Evolutionary conservation across 1,140 invertebrate species (phyloP).

Genomic region (Drosophila tani): DNA sequence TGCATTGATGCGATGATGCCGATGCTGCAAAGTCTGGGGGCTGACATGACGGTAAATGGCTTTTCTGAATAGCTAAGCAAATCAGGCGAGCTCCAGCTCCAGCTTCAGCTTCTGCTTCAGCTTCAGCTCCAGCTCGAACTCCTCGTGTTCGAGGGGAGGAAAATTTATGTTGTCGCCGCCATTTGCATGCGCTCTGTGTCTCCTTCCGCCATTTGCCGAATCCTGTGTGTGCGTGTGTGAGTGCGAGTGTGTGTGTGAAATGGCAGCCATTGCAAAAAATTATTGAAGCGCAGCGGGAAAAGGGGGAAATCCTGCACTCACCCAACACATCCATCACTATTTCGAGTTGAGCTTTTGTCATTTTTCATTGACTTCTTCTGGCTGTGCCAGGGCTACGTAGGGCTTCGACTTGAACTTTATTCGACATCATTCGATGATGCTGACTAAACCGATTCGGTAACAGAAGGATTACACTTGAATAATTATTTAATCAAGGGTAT

Average conservation of each 20-base stretch:
- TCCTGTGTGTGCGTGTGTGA: constrained; percentile 15
- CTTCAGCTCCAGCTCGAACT: constrained; percentile 7
- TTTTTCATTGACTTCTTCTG: constrained; percentile 57
- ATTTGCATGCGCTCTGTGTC: constrained; percentile 40
- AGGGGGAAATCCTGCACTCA: constrained; percentile 5
- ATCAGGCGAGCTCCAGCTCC: constrained; percentile 54
- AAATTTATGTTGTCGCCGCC: constrained; percentile 50
- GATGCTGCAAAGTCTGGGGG: constrained; percentile 23
- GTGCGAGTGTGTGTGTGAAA: constrained; percentile 31
- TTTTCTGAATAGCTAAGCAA: constrained; percentile 72
- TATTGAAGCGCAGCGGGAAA: constrained; percentile 43
- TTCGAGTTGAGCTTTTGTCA: constrained; percentile 52
- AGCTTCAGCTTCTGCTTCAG: neutral
- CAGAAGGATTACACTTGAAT: constrained; percentile 16
- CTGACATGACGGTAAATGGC: constrained; percentile 73
- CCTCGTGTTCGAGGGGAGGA: constrained; percentile 17
- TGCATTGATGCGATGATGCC: constrained; percentile 51
- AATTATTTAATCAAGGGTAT: neutral
- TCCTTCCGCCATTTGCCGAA: neutral
- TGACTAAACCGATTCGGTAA: constrained; percentile 53
- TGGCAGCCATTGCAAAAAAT: constrained; percentile 58
- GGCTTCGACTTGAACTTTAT: constrained; percentile 43
- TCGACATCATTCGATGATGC: constrained; percentile 36
- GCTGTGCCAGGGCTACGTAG: constrained; percentile 27
- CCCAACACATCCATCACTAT: constrained; percentile 44